A percentile compares a stretch with the other conserved stretches of the same genome.
phyloP scores from a whole-genome alignment of 2,113 vertebrate species.

The Aspidoscelis tigris region DNA sequence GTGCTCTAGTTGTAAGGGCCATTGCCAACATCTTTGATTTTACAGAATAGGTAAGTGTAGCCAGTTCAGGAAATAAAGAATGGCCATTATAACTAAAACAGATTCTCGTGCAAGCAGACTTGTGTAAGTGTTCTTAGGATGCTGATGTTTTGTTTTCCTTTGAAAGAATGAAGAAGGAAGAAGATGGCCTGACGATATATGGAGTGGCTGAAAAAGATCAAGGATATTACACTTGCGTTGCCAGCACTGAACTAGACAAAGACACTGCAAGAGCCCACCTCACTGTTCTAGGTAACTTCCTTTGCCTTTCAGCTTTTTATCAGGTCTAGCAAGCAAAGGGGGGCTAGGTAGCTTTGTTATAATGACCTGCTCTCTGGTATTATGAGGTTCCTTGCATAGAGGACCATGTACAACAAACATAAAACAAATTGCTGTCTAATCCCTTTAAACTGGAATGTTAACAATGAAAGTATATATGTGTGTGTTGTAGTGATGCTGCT shows the following conservation, averaged over 20 bases:
- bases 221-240: conserved; percentile 89
- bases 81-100: background rate
- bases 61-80: background rate
- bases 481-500: background rate
- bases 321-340: no score
- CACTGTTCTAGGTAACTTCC: conserved; percentile 87
- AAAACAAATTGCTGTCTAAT: background rate
- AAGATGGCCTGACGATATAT: conserved; percentile 84
- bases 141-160: conserved; percentile 9
- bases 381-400: background rate
- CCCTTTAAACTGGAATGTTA: background rate
- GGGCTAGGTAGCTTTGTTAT: background rate
- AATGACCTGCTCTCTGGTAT: background rate
- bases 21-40: no score
- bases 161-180: conserved; percentile 87
- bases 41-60: no score
- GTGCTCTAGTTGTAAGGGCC: no score
- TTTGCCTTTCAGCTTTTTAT: fast-evolving
- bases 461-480: no score
- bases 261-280: conserved; percentile 89
- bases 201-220: conserved; percentile 88
- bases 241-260: conserved; percentile 90
- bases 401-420: background rate
- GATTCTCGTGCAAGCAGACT: background rate
- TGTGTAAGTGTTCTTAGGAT: background rate